Conservation (phyloP, 2,113 vertebrate species). For the Thermophis baileyi region DNA sequence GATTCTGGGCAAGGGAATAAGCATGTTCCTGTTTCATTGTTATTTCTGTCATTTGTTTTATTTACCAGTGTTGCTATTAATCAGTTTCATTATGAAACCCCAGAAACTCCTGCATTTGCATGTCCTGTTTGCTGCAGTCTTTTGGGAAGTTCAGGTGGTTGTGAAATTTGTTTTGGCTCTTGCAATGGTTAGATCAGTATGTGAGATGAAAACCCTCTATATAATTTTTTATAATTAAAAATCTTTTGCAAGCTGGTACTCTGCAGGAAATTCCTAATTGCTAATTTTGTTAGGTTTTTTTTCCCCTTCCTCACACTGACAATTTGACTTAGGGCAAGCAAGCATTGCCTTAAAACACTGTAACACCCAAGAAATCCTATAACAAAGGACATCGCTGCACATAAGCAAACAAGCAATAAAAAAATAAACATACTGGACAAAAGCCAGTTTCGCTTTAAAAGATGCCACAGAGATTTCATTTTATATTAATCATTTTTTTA, state of each 20-base stretch:
- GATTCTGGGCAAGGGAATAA: not conserved
- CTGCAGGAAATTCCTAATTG: conserved; percentile 33
- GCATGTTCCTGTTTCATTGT: not conserved
- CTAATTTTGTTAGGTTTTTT: conserved; percentile 22
- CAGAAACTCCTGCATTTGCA: not conserved
- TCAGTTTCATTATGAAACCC: rapidly evolving
- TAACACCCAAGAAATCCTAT: not conserved
- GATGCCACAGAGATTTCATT: not conserved
- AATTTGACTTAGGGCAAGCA: conserved; percentile 40
- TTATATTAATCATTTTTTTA: not conserved
- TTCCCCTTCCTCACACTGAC: not conserved
- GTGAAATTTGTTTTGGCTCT: not conserved
- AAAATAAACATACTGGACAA: not conserved
- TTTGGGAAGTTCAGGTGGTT: not conserved
- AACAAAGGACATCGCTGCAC: conserved; percentile 3
- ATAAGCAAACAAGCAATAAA: not conserved
- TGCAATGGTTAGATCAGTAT: not conserved
- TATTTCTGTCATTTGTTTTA: not conserved
- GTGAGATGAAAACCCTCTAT: not conserved
- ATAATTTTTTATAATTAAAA: conserved; percentile 15
- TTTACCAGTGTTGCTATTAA: not conserved
- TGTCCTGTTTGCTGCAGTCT: not conserved
- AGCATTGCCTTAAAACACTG: conserved; percentile 29
- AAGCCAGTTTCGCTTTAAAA: not conserved
- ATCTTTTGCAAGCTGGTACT: conserved; percentile 26